Conservation (phyloP, 2,113 vertebrate genomes). For the Pithys albifrons region DNA sequence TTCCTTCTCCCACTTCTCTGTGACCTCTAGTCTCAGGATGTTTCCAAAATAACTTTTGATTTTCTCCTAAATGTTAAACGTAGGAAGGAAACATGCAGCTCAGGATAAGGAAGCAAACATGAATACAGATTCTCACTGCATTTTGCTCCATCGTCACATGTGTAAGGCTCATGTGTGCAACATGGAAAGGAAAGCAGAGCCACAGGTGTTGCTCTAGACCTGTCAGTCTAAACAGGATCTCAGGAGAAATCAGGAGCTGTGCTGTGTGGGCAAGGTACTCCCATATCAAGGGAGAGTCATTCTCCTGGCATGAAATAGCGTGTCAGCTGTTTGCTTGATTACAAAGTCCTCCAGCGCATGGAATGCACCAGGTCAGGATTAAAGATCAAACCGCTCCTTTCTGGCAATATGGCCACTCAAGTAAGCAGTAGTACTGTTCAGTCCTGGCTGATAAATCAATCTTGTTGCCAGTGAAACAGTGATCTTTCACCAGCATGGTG, state of each 20-base stretch:
- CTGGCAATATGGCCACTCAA: neutral
- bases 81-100: neutral
- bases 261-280: neutral
- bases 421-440: neutral
- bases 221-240: neutral
- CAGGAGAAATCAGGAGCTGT: neutral
- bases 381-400: neutral
- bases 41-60: conserved; percentile 65
- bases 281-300: neutral
- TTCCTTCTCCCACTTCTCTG: conserved; percentile 51
- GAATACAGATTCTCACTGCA: rapidly evolving
- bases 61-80: conserved; percentile 58
- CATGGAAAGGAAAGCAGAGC: neutral
- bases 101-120: neutral
- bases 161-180: rapidly evolving
- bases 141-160: rapidly evolving
- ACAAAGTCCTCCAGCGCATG: neutral
- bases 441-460: neutral
- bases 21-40: conserved; percentile 68
- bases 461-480: neutral
- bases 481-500: neutral
- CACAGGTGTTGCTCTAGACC: neutral
- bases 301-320: neutral
- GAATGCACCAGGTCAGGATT: neutral
- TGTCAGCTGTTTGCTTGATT: neutral